Conservation (phyloP, 2,113 vertebrate genomes). For the Catagonus wagneri region DNA sequence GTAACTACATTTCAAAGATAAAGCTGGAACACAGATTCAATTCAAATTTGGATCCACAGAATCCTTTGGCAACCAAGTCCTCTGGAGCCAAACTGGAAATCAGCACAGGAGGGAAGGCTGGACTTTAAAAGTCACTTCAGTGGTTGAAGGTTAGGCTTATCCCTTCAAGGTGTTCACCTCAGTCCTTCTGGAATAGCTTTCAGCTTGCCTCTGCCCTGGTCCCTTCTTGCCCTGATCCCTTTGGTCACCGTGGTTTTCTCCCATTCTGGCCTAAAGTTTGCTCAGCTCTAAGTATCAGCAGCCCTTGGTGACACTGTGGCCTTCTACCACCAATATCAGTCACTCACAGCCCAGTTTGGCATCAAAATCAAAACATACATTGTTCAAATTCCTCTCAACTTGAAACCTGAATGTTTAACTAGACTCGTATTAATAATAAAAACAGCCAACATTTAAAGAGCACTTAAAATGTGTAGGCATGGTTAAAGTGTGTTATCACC, state of each 20-base stretch:
- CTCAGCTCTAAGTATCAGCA: neutral
- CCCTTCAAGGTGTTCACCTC: neutral
- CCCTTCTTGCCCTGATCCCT: neutral
- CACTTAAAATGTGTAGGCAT: neutral
- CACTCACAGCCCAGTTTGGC: neutral
- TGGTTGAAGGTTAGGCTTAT: neutral
- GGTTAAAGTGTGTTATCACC: neutral
- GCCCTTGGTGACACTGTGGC: neutral
- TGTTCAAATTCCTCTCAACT: conserved; percentile 22
- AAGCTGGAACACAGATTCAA: neutral
- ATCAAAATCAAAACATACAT: neutral
- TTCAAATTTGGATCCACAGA: conserved; percentile 25
- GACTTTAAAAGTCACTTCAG: neutral
- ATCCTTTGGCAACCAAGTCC: neutral
- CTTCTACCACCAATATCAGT: neutral
- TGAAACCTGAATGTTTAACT: neutral
- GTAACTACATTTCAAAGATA: neutral
- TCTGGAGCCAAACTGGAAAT: neutral
- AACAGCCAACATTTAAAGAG: neutral
- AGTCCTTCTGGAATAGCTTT: neutral
- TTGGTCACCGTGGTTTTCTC: neutral
- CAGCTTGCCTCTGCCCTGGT: neutral
- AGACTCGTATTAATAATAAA: neutral
- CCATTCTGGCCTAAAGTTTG: neutral
- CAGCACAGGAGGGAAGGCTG: neutral